Evolutionary conservation across 2,113 vertebrate species (phyloP).

Genomic region (Nycticebus coucang): DNA sequence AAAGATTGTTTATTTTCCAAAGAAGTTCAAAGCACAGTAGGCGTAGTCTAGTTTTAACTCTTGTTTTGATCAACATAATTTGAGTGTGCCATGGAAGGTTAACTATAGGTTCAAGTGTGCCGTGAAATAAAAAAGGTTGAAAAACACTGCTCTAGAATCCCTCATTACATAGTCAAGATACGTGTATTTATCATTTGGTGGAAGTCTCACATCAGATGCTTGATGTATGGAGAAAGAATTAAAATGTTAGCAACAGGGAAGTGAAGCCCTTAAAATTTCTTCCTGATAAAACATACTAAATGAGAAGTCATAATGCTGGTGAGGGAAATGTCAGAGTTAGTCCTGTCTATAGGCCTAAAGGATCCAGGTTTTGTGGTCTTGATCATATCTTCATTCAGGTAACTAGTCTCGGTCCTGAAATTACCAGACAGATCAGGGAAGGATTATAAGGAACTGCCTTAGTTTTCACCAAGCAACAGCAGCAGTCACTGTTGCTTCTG

Average conservation of each 20-base stretch:
- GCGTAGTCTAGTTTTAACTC: too few species aligned
- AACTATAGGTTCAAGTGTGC: too few species aligned
- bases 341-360: background rate
- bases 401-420: background rate
- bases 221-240: background rate
- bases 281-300: background rate
- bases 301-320: background rate
- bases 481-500: background rate
- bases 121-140: too few species aligned
- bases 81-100: too few species aligned
- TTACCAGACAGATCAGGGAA: background rate
- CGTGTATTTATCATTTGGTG: background rate
- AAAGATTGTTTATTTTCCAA: too few species aligned
- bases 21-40: too few species aligned
- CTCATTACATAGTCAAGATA: background rate
- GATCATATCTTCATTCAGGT: background rate
- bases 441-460: background rate
- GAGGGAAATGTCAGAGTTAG: slow-evolving; percentile 3
- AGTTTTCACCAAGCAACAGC: background rate
- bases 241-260: background rate
- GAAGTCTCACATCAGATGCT: background rate
- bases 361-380: background rate
- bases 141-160: background rate
- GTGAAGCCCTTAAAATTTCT: background rate
- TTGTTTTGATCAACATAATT: too few species aligned